Base-by-base conservation (phyloP, 2,797 vertebrate genomes). In the Babyrousa celebensis region DNA sequence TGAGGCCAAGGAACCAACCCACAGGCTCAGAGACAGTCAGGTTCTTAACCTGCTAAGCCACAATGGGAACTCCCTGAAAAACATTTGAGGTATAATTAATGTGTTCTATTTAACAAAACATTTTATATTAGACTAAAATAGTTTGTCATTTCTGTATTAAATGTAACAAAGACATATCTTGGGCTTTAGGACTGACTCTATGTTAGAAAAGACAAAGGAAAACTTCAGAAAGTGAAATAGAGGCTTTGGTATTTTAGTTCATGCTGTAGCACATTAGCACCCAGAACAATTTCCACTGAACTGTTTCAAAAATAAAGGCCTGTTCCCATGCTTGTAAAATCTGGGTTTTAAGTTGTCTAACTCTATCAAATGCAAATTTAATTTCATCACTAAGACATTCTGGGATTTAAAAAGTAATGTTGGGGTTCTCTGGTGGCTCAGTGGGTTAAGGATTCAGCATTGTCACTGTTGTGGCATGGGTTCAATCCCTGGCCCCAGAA, bases 261-360 rank as follows among this genome's bases (percentile, higher is more conserved):
- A 68, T 14, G 18, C 18, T 29, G 43, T 4, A 65, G 21, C 12
- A 62, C 0, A 5, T 25, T 14, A 40, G 43, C 52, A 60, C 25
- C 36, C 1, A n/a, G 14, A 54, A 71, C 12, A 72, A 78, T 75
- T 27, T 56, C 68, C 6, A 23, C 23, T 32, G 40, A 63, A 60
- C n/a, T 12, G 15, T 40, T 90, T 58, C 5, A 60, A 43, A 90
- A 86, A 83, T 43, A 83, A 77, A 86, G 56, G 16, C n/a, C 25
- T 67, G 1, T 54, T 89, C 77, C 62, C 29, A 70, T 56, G 43
- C 62, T 85, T 29, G 52, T 79, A 74, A 94, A 79, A 92, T 79
- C 12, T 95, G 63, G 32, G 58, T 86, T 84, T 82, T 82, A 67
- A n/a, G 78, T 71, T 94, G 85, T 77, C n/a, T 82, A 94, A 67